Evolutionary conservation across 2,797 vertebrate genomes (phyloP).

Genomic region (Diglossa cyanea): DNA sequence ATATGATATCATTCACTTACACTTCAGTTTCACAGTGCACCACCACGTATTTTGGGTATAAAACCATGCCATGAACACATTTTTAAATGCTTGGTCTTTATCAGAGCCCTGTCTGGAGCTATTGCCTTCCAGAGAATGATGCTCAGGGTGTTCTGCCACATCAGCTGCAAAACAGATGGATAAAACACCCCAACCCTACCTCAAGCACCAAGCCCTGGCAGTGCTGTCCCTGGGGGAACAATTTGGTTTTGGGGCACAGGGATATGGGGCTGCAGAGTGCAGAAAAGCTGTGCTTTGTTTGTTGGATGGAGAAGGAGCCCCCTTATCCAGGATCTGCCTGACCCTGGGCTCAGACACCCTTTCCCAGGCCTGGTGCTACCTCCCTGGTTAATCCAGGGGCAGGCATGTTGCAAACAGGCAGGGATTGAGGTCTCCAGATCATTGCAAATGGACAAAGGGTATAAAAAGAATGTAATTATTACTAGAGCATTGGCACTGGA

Average conservation of each 20-base stretch:
- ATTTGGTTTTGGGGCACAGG: not conserved
- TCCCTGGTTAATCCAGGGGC: not conserved
- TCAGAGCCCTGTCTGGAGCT: not conserved
- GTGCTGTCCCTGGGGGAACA: accelerated
- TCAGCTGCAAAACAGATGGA: not conserved
- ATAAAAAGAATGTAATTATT: not conserved
- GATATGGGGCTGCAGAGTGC: not conserved
- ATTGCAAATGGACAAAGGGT: not conserved
- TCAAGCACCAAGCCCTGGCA: not conserved
- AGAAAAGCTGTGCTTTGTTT: not conserved
- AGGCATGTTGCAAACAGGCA: not conserved
- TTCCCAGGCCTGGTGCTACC: not conserved
- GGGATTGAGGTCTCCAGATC: not conserved
- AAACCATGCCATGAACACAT: not conserved
- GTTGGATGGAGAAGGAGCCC: not conserved
- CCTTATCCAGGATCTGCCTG: not conserved
- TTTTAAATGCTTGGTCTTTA: slow-evolving; percentile 8
- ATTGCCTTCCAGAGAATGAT: not conserved
- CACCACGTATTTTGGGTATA: not conserved
- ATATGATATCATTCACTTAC: slow-evolving; percentile 17
- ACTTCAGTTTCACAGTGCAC: not conserved
- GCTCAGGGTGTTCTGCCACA: not conserved
- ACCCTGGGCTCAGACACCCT: accelerated
- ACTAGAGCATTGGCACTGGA: not conserved
- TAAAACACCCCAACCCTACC: accelerated